Evolutionary conservation across 2,888 invertebrate genomes (phyloP), one percentile per base, ranked within the genome.

Genomic region (Kuschelorhynchus macadamiae): DNA sequence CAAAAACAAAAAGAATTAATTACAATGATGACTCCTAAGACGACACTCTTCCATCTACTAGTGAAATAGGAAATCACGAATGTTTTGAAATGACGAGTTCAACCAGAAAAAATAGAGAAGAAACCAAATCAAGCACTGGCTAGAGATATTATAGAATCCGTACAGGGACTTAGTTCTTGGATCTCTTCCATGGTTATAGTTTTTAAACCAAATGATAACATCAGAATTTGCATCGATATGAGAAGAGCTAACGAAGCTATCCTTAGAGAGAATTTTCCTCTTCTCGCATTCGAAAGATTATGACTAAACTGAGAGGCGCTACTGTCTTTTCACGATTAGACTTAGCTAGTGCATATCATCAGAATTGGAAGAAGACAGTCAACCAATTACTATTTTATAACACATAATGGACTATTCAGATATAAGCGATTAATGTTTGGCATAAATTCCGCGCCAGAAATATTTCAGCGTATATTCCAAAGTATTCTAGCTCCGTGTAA

Each of bases 391-490:
- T 12, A 72, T 59, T 73, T 67, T 21, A 74, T 69, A 16, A 9
- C 65, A 68, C 32, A 71, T 65, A 62, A 70, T 71, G 2, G 32
- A 71, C 33, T 78, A 73, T 59, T 44, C 14, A 56, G 79, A 21
- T 81, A 78, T 46, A 81, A 81, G 62, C 62, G 81, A 11, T 52
- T 81, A 2, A 75, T 81, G 75, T 82, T 82, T 63, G 81, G 80
- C 0, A 76, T 81, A 0, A 77, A 78, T 17, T 81, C 77, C 5
- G 75, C 77, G 3, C 75, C 76, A 9, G 75, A 73, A 60, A 76
- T 72, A 25, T 77, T 68, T 42, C 79, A 80, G 70, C 72, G 74
- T 53, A 76, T 72, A 25, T 77, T 68, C 41, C 79, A 80, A 71
- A 72, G 74, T 53, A 77, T 76, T 0, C 57, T 80, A 16, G 65